Evolutionary conservation across 1,140 invertebrate genomes (phyloP), one percentile per base, ranked within the genome.

Genomic region (Drosophila nigrodunni): DNA sequence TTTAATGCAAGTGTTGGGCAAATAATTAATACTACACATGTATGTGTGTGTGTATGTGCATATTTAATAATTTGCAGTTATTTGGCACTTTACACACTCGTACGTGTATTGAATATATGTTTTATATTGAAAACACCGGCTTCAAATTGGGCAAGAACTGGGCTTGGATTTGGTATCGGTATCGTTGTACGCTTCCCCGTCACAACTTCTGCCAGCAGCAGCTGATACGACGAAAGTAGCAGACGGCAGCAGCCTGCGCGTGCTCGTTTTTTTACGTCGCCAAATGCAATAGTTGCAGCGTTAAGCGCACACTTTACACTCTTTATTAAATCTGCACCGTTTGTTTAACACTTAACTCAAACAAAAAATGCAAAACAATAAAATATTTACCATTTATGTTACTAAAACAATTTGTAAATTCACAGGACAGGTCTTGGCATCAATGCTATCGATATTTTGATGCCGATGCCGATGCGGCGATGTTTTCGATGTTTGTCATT

Each of bases 191-290:
- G 62, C 50, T 81, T 75, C 65, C 62, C 35, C 65, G 67, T 69
- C 49, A 61, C 47, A 60, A 55, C 50, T 25, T 35, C 30, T 46
- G 49, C 35, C 50, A 30, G 52, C 70, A 86, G 82, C 82, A 78
- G 82, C 82, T 87, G 82, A 87, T 82, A 76, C 49, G 70, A 62
- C 60, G 25, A 30, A 30, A 62, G 47, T 47, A 73, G 71, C 65
- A 74, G 75, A 78, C 76, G 73, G 34, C 62, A 71, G 39, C 66
- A 80, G 73, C 77, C 75, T 87, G 78, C 82, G 78, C 82, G 82
- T 87, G 82, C 79, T 87, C 64, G 61, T 41, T 60, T 78, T 86
- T 78, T 81, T 78, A 87, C 78, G 58, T 78, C 71, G 78, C 71
- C 67, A 76, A 74, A 57, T 37, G 35, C 21, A 46, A 41, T 9